phyloP scores from a whole-genome alignment of 2,888 invertebrate genomes.

The Amitus sp. region DNA sequence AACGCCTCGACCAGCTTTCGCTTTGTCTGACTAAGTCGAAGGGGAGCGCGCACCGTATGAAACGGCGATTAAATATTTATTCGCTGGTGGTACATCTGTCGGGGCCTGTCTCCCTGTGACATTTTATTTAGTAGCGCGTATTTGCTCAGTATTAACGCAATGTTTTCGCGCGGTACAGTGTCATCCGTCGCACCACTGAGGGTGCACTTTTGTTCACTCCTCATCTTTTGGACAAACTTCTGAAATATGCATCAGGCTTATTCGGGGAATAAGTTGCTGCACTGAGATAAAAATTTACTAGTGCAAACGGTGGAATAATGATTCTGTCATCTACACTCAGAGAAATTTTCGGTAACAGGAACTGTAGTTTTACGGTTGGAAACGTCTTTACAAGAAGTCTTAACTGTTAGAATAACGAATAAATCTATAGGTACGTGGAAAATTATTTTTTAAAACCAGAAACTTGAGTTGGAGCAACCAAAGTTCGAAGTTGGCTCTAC shows the following conservation, averaged over 20 bases:
- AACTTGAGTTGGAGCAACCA: too few species aligned
- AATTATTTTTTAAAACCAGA: too few species aligned
- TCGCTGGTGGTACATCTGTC: constrained; percentile 62
- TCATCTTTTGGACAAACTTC: constrained; percentile 31
- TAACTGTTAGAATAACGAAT: too few species aligned
- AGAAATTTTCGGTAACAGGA: too few species aligned
- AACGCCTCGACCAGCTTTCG: constrained; percentile 25
- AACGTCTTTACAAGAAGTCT: too few species aligned
- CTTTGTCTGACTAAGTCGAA: constrained; percentile 36
- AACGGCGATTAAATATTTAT: constrained; percentile 64
- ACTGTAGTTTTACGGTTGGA: too few species aligned
- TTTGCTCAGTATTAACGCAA: constrained; percentile 63
- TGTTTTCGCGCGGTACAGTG: constrained; percentile 36
- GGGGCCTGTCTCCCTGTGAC: constrained; percentile 53
- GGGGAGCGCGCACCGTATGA: constrained; percentile 36
- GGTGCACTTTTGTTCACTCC: constrained; percentile 20
- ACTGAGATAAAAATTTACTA: too few species aligned
- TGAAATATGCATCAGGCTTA: constrained; percentile 7
- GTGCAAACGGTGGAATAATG: too few species aligned
- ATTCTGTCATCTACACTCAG: too few species aligned
- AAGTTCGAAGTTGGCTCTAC: too few species aligned
- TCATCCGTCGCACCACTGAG: constrained; percentile 21
- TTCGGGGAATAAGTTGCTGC: too few species aligned
- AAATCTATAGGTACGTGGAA: too few species aligned
- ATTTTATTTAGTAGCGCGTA: constrained; percentile 60